Base-by-base conservation (phyloP, 1,140 invertebrate genomes). In the Drosophila gunungcola region DNA sequence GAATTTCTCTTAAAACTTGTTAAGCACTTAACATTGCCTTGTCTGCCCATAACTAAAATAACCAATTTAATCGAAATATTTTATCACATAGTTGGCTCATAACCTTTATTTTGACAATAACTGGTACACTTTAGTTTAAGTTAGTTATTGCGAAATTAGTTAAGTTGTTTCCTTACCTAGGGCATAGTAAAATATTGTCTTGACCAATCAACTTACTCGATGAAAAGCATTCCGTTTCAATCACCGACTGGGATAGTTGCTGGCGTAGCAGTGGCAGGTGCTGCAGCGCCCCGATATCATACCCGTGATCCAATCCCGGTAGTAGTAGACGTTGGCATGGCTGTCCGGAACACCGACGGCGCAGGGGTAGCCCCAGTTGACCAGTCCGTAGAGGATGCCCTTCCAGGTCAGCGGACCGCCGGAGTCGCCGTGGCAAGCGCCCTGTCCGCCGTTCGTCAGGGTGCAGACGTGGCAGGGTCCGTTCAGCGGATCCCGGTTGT, bases 291-390 rank as follows among this genome's bases (percentile, higher is more conserved):
- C 60, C 0, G 61, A 52, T 1, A 45, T 64, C 13, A 29, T 62
- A 6, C 73, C 53, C 1, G 49, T n/a, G 27, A 89, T 89, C 84
- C 84, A 89, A 25, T 91, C 89, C 16, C 10, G 10, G 57, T 84
- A 73, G 12, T 49, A 90, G 3, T 53, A 38, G 0, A 65, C 43
- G 1, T 27, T 60, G 13, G 90, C 90, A 45, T 77, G 75, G 21
- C 93, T 93, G 48, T 94, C 94, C 0, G 94, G 94, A 43, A 88
- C 90, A 6, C 92, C 93, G 3, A 69, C 3, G 5, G 93, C 94
- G 69, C 94, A 94, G 1, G 94, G 94, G 10, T 89, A 70, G 3
- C 94, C 94, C 90, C 93, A 95, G 36, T 94, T 94, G 2, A 94
- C 94, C 25, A 95, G 77, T 1, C 94, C 94, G 16, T 92, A 88